Evolutionary conservation across 2,113 vertebrate genomes (phyloP).

Genomic region (Tinamus guttatus): DNA sequence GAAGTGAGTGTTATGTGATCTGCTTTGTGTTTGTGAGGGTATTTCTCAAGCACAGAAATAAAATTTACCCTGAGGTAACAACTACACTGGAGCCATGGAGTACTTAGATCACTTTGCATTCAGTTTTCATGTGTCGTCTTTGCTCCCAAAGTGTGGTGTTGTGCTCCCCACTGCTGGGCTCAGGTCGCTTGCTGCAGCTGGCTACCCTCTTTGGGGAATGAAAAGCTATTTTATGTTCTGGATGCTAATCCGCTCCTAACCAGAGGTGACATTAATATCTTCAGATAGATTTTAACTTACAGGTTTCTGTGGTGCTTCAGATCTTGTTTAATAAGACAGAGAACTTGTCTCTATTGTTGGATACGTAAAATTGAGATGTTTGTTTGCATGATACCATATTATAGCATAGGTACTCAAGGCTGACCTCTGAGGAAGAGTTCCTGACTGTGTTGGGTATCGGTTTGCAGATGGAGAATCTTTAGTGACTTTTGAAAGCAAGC

Average conservation of each 20-base stretch:
- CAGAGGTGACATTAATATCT: slow-evolving; percentile 24
- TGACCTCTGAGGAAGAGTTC: neutral
- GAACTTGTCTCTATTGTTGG: neutral
- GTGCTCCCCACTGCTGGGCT: neutral
- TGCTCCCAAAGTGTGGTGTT: neutral
- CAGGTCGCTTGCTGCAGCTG: neutral
- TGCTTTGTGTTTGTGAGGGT: neutral
- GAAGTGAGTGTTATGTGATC: neutral
- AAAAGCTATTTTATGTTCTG: slow-evolving; percentile 18
- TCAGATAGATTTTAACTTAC: neutral
- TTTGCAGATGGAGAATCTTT: neutral
- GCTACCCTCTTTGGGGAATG: neutral
- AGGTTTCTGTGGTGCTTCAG: slow-evolving; percentile 19
- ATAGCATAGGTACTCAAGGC: neutral
- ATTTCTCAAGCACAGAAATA: neutral
- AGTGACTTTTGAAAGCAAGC: neutral
- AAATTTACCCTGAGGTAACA: neutral
- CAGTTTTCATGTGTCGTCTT: neutral
- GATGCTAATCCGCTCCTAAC: slow-evolving; percentile 34
- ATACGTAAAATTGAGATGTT: neutral
- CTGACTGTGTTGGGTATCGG: neutral
- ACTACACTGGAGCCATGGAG: neutral
- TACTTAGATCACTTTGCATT: slow-evolving; percentile 26
- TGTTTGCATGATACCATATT: neutral
- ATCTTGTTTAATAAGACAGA: neutral